phyloP scores from a whole-genome alignment of 2,797 vertebrate species.

The Myoxocephalus aenaeus region DNA sequence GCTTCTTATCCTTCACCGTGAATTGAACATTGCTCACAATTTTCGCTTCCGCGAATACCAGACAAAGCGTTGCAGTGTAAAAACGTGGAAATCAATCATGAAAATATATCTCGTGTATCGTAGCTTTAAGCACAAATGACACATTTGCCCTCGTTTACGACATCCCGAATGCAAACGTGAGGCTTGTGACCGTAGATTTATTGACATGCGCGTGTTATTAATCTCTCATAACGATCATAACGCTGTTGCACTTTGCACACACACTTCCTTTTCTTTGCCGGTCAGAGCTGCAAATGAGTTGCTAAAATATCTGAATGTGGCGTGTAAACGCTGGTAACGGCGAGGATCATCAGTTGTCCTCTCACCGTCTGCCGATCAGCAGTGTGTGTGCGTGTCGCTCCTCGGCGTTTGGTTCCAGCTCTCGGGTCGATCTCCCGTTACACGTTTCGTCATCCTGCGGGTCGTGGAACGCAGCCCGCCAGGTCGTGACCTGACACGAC shows the following conservation, averaged over 20 bases:
- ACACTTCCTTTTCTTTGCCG: background rate
- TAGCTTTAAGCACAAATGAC: constrained; percentile 19
- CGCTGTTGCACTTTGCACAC: background rate
- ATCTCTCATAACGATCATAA: constrained; percentile 14
- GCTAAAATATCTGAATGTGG: constrained; percentile 1
- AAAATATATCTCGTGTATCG: background rate
- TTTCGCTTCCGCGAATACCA: too few relatives aligned
- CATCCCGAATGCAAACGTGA: constrained; percentile 1
- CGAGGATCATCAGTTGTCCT: constrained; percentile 9
- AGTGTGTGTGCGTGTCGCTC: background rate
- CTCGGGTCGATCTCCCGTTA: constrained; percentile 46
- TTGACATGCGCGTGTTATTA: background rate
- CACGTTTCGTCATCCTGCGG: constrained; percentile 45
- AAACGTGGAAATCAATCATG: constrained; percentile 12
- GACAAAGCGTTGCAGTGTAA: background rate
- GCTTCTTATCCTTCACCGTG: background rate
- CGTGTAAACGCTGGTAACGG: constrained; percentile 5
- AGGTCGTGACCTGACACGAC: constrained; percentile 28
- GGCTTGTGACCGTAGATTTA: background rate
- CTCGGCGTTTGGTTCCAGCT: constrained; percentile 64
- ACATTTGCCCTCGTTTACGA: background rate
- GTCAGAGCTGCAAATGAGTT: background rate
- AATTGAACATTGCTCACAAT: constrained; percentile 13
- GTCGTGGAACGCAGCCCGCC: constrained; percentile 25
- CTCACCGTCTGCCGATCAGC: constrained; percentile 9